phyloP scores from a whole-genome alignment of 1,140 invertebrate genomes.

The Drosophila rufa region DNA sequence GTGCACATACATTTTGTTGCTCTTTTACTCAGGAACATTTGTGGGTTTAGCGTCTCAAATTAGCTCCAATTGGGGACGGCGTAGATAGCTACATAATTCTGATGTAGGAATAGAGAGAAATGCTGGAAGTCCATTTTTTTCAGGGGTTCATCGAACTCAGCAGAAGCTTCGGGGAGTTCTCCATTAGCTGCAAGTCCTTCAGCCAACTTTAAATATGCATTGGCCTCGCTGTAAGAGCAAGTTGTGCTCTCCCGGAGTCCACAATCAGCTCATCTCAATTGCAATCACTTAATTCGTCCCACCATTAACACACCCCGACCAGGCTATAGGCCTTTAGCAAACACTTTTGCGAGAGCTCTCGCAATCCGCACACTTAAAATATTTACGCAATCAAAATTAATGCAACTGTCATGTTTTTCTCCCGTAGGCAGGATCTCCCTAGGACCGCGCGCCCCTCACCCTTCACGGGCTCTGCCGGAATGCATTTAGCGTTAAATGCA shows the following conservation, averaged over 20 bases:
- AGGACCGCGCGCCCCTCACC: neutral
- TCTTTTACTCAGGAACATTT: slow-evolving; percentile 34
- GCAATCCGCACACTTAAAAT: slow-evolving; percentile 76
- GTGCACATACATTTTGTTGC: slow-evolving; percentile 68
- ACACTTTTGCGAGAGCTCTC: slow-evolving; percentile 63
- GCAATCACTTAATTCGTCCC: slow-evolving; percentile 44
- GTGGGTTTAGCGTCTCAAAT: slow-evolving; percentile 47
- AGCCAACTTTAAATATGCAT: slow-evolving; percentile 57
- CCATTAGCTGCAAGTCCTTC: slow-evolving; percentile 45
- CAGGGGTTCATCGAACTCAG: slow-evolving; percentile 29
- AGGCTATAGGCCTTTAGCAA: slow-evolving; percentile 39
- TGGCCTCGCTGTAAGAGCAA: slow-evolving; percentile 18
- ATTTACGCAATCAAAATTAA: slow-evolving; percentile 82
- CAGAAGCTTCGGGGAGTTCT: neutral
- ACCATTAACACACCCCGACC: neutral
- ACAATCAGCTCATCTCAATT: slow-evolving; percentile 52
- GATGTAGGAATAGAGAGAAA: slow-evolving; percentile 59
- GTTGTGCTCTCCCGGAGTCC: slow-evolving; percentile 12
- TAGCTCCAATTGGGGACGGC: slow-evolving; percentile 1
- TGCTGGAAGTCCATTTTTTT: neutral
- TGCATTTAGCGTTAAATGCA: slow-evolving; percentile 80
- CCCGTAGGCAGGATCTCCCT: slow-evolving; percentile 20
- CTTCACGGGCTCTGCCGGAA: slow-evolving; percentile 5
- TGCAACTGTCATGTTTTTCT: slow-evolving; percentile 79
- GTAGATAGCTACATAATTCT: neutral